phyloP scores from a whole-genome alignment of 2,797 vertebrate species.

The Amphiprion clarkii region DNA sequence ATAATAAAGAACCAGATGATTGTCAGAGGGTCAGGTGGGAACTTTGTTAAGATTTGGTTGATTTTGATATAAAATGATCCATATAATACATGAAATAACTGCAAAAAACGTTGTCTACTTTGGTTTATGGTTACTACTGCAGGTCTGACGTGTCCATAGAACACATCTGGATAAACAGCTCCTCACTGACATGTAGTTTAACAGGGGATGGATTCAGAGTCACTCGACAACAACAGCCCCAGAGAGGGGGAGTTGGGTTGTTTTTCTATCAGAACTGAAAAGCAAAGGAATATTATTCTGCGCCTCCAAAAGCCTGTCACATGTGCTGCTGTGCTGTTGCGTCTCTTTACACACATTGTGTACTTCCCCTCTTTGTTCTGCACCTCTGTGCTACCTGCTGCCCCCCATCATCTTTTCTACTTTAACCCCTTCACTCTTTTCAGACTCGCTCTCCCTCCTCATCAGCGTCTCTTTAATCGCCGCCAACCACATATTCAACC shows the following conservation, averaged over 20 bases:
- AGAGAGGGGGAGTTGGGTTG: neutral
- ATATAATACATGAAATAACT: no score
- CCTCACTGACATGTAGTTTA: neutral
- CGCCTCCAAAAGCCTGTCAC: constrained; percentile 22
- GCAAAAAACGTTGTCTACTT: no score
- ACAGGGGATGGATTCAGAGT: constrained; percentile 1
- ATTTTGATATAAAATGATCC: no score
- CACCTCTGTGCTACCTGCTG: constrained; percentile 19
- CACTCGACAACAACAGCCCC: neutral
- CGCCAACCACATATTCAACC: constrained; percentile 78
- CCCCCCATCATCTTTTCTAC: neutral
- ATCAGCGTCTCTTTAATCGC: constrained; percentile 74
- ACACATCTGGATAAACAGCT: neutral
- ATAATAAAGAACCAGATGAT: no score
- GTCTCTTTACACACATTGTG: neutral
- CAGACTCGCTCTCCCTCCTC: constrained; percentile 9
- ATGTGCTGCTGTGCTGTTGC: neutral
- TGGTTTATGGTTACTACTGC: no score
- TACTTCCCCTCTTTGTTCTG: constrained; percentile 23
- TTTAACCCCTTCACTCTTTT: constrained; percentile 21
- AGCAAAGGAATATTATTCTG: constrained; percentile 9
- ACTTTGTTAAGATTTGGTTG: no score
- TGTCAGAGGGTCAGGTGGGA: no score
- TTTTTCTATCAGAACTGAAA: constrained; percentile 16
- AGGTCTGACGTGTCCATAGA: neutral